phyloP scores from a whole-genome alignment of 2,797 vertebrate genomes.

The Chrosomus eos region DNA sequence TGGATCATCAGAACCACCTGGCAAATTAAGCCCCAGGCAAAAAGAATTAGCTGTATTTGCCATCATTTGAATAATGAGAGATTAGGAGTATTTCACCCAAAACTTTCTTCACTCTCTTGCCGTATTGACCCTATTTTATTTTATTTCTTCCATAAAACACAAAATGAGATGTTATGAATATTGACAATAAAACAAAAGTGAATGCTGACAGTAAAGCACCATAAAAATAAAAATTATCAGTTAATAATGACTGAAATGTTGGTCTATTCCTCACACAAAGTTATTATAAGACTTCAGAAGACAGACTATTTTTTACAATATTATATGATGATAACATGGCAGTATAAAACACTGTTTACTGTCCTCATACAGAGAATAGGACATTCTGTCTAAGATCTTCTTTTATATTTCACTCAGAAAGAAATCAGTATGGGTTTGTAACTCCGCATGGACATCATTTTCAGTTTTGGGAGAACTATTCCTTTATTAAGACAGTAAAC shows the following conservation, averaged over 20 bases:
- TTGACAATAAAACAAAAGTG: not conserved
- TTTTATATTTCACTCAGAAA: not conserved
- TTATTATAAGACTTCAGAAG: not conserved
- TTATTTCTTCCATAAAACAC: not conserved
- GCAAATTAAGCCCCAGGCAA: slow-evolving; percentile 13
- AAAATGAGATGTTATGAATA: not conserved
- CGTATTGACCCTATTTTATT: not conserved
- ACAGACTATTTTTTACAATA: not conserved
- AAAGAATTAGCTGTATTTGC: not conserved
- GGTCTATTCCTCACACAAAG: not conserved
- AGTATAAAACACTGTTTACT: not conserved
- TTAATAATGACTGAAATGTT: not conserved
- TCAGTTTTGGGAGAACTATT: not conserved
- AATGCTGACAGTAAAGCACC: not conserved
- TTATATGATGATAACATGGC: not conserved
- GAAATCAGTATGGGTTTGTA: not conserved
- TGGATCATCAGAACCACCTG: slow-evolving; percentile 73
- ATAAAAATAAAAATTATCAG: not conserved
- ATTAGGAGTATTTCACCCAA: not conserved
- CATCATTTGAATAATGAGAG: not conserved
- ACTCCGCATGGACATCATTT: not conserved
- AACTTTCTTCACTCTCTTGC: not conserved
- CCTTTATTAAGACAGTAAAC: not conserved
- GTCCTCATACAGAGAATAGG: not conserved
- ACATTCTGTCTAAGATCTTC: not conserved